Conservation (phyloP, 2,797 vertebrate species). For the Erpetoichthys calabaricus region DNA sequence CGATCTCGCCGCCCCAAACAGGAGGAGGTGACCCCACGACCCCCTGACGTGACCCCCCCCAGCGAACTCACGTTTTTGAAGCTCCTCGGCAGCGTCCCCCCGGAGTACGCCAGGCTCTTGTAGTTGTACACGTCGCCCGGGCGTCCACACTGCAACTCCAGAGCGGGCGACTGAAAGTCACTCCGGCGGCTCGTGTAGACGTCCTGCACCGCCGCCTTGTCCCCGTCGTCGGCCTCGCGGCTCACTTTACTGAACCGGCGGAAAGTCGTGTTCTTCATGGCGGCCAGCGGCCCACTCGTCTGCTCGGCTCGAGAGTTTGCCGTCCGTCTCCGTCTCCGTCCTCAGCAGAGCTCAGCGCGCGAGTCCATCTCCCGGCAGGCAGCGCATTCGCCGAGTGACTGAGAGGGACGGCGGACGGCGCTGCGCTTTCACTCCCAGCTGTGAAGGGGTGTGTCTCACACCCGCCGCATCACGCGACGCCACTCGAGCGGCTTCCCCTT, state of each 20-base stretch:
- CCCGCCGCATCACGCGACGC: too few relatives aligned
- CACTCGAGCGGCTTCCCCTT: too few relatives aligned
- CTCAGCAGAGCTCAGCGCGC: neutral
- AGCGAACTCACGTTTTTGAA: slow-evolving; percentile 50
- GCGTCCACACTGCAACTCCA: slow-evolving; percentile 43
- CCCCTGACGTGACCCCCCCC: too few relatives aligned
- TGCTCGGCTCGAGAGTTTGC: too few relatives aligned
- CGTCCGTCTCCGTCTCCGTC: neutral
- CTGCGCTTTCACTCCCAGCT: too few relatives aligned
- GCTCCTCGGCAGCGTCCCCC: slow-evolving; percentile 77
- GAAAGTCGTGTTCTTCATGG: slow-evolving; percentile 69
- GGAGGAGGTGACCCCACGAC: too few relatives aligned
- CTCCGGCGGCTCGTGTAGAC: slow-evolving; percentile 26
- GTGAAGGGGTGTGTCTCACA: too few relatives aligned
- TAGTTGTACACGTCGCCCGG: slow-evolving; percentile 54
- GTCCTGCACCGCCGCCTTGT: neutral
- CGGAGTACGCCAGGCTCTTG: slow-evolving; percentile 72
- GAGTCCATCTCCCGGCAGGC: neutral
- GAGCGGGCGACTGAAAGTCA: slow-evolving; percentile 61
- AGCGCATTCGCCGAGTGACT: neutral
- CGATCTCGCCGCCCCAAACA: too few relatives aligned
- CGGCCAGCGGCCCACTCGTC: slow-evolving; percentile 8
- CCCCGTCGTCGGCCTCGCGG: slow-evolving; percentile 23
- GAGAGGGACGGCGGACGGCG: neutral
- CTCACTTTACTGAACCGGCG: slow-evolving; percentile 64